Evolutionary conservation across 2,797 vertebrate genomes (phyloP).

Genomic region (Nyctibius grandis): DNA sequence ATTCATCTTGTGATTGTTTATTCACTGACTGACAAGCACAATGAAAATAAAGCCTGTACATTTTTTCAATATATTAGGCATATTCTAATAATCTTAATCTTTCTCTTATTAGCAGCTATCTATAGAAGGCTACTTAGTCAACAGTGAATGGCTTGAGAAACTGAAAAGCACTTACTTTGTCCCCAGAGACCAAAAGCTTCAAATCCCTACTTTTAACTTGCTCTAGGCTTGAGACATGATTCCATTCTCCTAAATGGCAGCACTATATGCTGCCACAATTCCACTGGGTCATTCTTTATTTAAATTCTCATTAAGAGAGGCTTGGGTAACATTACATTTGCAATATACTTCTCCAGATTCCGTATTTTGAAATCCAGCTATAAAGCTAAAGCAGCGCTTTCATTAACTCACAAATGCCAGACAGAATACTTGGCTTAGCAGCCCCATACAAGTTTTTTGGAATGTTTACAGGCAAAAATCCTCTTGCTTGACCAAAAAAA

Average conservation of each 20-base stretch:
- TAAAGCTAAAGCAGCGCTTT: conserved; percentile 6
- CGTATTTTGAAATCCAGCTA: conserved; percentile 15
- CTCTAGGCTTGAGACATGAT: conserved; percentile 1
- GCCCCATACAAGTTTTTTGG: neutral
- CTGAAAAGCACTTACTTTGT: conserved; percentile 15
- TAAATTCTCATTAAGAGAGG: conserved; percentile 51
- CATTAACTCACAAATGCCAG: conserved; percentile 42
- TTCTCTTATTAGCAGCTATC: neutral
- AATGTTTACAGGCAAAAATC: conserved; percentile 33
- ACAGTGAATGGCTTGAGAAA: neutral
- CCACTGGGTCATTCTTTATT: conserved; percentile 57
- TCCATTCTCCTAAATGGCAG: conserved; percentile 24
- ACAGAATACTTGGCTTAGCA: conserved; percentile 21
- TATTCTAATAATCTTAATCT: neutral
- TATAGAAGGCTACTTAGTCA: neutral
- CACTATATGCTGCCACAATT: conserved; percentile 10
- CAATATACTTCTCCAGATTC: conserved; percentile 26
- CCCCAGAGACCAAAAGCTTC: neutral
- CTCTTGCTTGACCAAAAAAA: conserved; percentile 16
- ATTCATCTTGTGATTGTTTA: neutral
- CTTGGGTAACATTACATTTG: conserved; percentile 46
- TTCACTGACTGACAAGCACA: neutral
- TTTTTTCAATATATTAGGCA: neutral
- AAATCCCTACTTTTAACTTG: conserved; percentile 4
- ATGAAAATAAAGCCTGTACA: neutral